Base-by-base conservation (phyloP, 2,113 vertebrate species). In the Aythya baeri region DNA sequence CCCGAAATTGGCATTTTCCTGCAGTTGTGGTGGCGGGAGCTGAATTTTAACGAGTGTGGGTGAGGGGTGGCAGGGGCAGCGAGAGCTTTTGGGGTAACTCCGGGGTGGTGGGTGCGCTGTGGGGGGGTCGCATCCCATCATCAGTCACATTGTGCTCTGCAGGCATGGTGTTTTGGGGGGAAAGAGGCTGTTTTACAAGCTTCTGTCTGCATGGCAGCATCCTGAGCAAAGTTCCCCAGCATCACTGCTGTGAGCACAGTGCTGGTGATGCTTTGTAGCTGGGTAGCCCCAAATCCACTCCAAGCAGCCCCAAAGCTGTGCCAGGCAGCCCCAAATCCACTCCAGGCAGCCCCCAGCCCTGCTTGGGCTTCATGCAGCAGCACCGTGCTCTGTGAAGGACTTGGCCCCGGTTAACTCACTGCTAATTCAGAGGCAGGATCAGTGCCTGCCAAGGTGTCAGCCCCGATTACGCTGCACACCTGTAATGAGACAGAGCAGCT, bases 401-500 rank as follows among this genome's bases (percentile, higher is more conserved):
- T 80, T 38, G 91, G 89, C 13, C 85, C 81, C 2, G 8, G 54
- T 93, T 93, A 68, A 26, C 61, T 14, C 86, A 70, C 83, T 6
- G 1, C 89, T 87, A 66, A 23, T 57, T 88, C 34, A 31, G 84
- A 77, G n/a, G 68, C 71, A 86, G 83, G 83, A 74, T 83, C 29
- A 18, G 68, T 62, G 55, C 94, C 89, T 85, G 94, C 89, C 87
- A 27, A 41, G 4, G 72, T 91, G 92, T 82, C 44, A 41, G 90
- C 94, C 89, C 86, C 50, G 86, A 93, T 96, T 80, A 90, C 84
- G 0, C 5, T 10, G 32, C 89, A 52, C 82, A 79, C 93, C 96
- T 95, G 96, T 91, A 96, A 96, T 95, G 83, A 97, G 97, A 76
- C 2, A 6, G 77, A 91, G 88, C 82, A 85, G 84, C 93, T 91